Conservation (phyloP, 2,888 invertebrate species). For the Andrena praecox region DNA sequence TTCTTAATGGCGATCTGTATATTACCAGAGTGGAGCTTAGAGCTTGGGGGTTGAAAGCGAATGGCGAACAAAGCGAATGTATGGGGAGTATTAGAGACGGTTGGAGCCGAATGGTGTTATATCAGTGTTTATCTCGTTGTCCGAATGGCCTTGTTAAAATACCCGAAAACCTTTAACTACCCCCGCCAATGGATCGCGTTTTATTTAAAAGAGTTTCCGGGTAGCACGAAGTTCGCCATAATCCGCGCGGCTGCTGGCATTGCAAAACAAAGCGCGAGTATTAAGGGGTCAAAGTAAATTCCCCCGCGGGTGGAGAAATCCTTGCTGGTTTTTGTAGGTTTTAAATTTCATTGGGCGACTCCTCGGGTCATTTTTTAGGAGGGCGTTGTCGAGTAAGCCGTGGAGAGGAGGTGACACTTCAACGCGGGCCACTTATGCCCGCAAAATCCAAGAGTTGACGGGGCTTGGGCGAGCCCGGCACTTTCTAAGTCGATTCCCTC, state of each 20-base stretch:
- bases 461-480: not conserved
- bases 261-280: constrained; percentile 6
- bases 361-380: constrained; percentile 39
- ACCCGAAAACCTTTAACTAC: not conserved
- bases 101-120: not conserved
- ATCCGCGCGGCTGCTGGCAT: not conserved
- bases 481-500: not conserved
- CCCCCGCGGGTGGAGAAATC: not conserved
- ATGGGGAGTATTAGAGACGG: not conserved
- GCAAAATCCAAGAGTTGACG: constrained; percentile 35
- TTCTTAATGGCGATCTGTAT: constrained; percentile 8
- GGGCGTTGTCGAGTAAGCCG: constrained; percentile 10
- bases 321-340: constrained; percentile 35
- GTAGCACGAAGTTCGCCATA: not conserved
- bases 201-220: not conserved
- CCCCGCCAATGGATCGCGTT: not conserved
- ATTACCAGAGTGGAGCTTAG: not conserved
- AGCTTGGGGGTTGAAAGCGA: not conserved
- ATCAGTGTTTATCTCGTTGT: not conserved
- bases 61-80: not conserved
- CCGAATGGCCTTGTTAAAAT: not conserved
- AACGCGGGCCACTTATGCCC: constrained; percentile 41
- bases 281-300: constrained; percentile 25
- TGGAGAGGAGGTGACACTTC: constrained; percentile 28
- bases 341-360: constrained; percentile 41